phyloP scores from a whole-genome alignment of 23 tunicate species.

The Trididemnum miniatum region DNA sequence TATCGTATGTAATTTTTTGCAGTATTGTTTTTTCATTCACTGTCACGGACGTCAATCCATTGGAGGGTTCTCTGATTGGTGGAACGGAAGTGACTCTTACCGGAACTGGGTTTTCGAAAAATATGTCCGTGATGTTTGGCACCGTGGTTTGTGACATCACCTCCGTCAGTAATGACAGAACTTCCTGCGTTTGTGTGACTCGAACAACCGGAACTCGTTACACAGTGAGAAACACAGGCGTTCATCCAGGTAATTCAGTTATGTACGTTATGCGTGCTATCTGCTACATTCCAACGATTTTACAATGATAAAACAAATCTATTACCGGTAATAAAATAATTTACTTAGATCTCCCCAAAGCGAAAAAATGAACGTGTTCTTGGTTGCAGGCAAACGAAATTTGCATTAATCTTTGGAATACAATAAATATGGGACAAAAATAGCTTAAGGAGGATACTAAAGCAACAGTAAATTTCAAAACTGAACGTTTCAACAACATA shows the following conservation, averaged over 20 bases:
- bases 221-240: conserved; percentile 51
- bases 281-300: too few species aligned
- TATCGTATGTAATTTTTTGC: background rate
- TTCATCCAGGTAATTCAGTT: conserved; percentile 73
- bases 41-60: conserved; percentile 34
- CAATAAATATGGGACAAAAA: too few species aligned
- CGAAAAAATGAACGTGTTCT: too few species aligned
- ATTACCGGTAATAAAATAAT: too few species aligned
- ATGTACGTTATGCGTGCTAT: conserved; percentile 51
- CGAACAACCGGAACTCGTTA: conserved; percentile 38
- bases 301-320: too few species aligned
- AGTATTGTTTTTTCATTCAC: conserved; percentile 23
- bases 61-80: conserved; percentile 56
- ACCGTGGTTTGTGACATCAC: conserved; percentile 33
- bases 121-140: conserved; percentile 42
- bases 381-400: too few species aligned
- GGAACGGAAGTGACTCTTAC: conserved; percentile 48
- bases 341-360: too few species aligned
- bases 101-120: conserved; percentile 51
- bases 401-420: too few species aligned
- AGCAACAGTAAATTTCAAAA: too few species aligned
- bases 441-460: too few species aligned
- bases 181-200: conserved; percentile 31
- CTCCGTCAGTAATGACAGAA: background rate
- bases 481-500: too few species aligned